These are phyloP conservation scores for Megalops atlanticus DNA, from an alignment of 2,113 vertebrate genomes.

Conservation along the genomic window DNA sequence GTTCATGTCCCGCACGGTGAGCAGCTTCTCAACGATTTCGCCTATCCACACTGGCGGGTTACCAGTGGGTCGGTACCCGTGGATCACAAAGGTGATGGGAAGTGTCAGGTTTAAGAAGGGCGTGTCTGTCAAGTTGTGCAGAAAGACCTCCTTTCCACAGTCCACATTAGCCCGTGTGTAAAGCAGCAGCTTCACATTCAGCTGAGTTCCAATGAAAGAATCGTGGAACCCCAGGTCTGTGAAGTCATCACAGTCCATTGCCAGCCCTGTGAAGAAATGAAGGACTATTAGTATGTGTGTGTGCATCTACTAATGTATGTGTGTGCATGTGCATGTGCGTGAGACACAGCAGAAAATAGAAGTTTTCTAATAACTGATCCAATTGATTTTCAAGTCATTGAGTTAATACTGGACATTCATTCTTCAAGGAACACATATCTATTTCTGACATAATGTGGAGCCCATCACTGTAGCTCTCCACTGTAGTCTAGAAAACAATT, in stretches of 20 bases:
- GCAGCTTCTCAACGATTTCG: constrained; percentile 54
- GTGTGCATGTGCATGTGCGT: neutral
- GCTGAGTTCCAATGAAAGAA: constrained; percentile 72
- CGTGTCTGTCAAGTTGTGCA: constrained; percentile 61
- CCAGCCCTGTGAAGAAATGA: constrained; percentile 61
- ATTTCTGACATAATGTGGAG: neutral
- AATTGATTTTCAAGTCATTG: no score
- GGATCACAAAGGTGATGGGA: constrained; percentile 82
- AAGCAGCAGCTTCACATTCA: constrained; percentile 74
- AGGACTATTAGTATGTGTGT: neutral
- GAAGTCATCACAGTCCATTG: constrained; percentile 75
- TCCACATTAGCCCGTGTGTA: constrained; percentile 71
- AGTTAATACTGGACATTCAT: neutral
- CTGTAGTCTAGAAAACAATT: no score
- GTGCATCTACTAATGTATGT: no score
- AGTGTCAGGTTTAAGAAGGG: constrained; percentile 66
- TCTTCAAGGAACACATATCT: neutral
- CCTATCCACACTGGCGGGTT: constrained; percentile 78
- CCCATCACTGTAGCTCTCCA: no score
- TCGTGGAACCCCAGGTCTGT: constrained; percentile 72
- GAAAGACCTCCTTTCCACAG: constrained; percentile 74
- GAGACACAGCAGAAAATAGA: neutral
- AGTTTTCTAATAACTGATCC: neutral
- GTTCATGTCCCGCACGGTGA: constrained; percentile 75
- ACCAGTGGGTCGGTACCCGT: constrained; percentile 86